Evolutionary conservation across 2,113 vertebrate genomes (phyloP).

Genomic region (Chaetura pelagica): DNA sequence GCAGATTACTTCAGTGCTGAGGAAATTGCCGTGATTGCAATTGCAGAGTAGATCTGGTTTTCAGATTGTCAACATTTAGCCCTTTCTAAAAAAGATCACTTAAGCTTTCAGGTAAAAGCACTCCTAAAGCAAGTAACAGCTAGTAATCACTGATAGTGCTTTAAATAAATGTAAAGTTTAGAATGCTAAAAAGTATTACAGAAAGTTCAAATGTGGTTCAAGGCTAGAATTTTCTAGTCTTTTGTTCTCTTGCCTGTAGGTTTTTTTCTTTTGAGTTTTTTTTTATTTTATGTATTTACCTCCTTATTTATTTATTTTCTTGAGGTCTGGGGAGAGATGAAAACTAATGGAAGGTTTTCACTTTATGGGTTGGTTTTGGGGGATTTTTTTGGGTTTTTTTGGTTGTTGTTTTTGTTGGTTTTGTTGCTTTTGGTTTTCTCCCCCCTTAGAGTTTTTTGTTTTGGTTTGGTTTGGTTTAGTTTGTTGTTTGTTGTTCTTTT

Average conservation of each 20-base stretch:
- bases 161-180: background rate
- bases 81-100: background rate
- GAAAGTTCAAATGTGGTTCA: background rate
- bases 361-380: rapidly evolving
- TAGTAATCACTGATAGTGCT: background rate
- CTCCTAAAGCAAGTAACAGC: background rate
- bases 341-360: background rate
- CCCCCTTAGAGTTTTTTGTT: no score
- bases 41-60: background rate
- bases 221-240: background rate
- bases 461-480: no score
- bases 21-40: background rate
- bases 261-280: background rate
- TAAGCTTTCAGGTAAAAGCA: background rate
- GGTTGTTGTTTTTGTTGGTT: background rate
- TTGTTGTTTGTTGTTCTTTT: background rate
- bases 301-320: background rate
- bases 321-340: background rate
- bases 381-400: no score
- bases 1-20: background rate
- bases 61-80: background rate
- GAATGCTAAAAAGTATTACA: background rate
- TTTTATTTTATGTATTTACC: background rate
- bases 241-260: background rate
- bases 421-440: background rate